Base-by-base conservation (phyloP, 2,888 invertebrate species). In the Drosophila helvetica region DNA sequence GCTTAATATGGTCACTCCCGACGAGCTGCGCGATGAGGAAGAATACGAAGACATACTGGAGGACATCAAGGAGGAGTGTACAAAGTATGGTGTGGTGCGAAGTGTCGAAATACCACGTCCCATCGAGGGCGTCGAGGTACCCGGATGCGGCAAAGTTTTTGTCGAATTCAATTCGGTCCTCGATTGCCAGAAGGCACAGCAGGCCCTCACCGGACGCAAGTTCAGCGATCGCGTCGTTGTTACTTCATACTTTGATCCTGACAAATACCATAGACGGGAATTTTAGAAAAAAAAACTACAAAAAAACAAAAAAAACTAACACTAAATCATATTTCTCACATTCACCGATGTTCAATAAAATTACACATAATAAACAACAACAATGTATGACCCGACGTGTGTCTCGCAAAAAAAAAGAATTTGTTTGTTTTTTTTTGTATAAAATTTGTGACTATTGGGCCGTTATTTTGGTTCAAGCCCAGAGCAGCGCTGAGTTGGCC, bases 11-110 rank as follows among this genome's bases (percentile, higher is more conserved):
- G 97, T 99, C 33, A 97, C 97, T 0, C 97, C 98, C 0, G 98
- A 99, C 85, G 99, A 99, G 92, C 93, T 99, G 77, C 96, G 96
- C 88, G 98, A 98, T 91, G 99, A 99, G 91, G 99, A 99, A 90
- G 99, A 99, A 92, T 99, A 99, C 91, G 99, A 99, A 92, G 99
- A 99, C 91, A 99, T 99, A 87, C 93, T 98, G 66, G 99, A 99
- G 90, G 99, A 99, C 91, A 99, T 99, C 89, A 96, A 97, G 89
- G 98, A 99, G 92, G 99, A 99, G 92, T 99, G 99, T 93, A 96
- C 97, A 91, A 99, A 99, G 92, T 99, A 99, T 92, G 99, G 99
- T 42, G 96, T 96, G 73, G 99, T 99, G n/a, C 95, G 97, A 79
- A 98, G 98, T 90, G 95, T 99, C 89, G 99, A 99, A 93, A 98